These are phyloP conservation scores for Laterallus jamaicensis DNA, from an alignment of 2,113 vertebrate genomes.

Conservation along the genomic window DNA sequence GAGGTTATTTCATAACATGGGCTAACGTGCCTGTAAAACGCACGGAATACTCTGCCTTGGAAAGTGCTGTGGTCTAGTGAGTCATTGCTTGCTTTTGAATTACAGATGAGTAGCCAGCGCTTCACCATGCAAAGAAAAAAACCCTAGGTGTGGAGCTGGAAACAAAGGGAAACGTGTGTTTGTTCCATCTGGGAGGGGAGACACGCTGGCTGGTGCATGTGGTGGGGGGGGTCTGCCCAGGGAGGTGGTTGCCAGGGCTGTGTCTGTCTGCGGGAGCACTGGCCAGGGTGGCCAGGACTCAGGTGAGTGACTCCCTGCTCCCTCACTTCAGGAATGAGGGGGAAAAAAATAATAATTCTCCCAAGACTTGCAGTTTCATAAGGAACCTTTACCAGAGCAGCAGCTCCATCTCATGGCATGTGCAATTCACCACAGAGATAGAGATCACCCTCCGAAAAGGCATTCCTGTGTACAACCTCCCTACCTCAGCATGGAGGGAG, in stretches of 20 bases:
- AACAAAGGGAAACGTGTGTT: conserved; percentile 37
- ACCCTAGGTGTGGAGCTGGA: conserved; percentile 37
- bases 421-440: conserved; percentile 22
- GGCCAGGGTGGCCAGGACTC: neutral
- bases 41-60: conserved; percentile 21
- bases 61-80: conserved; percentile 42
- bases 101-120: conserved; percentile 34
- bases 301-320: neutral
- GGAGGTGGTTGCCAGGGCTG: conserved; percentile 31
- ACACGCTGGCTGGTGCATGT: neutral
- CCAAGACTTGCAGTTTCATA: neutral
- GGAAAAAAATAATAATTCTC: neutral
- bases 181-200: neutral
- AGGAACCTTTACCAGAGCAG: conserved; percentile 38
- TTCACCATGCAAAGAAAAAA: conserved; percentile 47
- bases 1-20: neutral
- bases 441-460: neutral
- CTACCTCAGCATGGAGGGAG: neutral
- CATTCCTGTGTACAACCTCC: neutral
- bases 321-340: neutral
- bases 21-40: neutral
- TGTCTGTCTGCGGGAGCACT: neutral
- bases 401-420: conserved; percentile 61
- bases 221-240: conserved; percentile 20
- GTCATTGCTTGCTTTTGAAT: conserved; percentile 50